Base-by-base conservation (phyloP, 1,140 invertebrate genomes). In the Heliconius hewitsoni region DNA sequence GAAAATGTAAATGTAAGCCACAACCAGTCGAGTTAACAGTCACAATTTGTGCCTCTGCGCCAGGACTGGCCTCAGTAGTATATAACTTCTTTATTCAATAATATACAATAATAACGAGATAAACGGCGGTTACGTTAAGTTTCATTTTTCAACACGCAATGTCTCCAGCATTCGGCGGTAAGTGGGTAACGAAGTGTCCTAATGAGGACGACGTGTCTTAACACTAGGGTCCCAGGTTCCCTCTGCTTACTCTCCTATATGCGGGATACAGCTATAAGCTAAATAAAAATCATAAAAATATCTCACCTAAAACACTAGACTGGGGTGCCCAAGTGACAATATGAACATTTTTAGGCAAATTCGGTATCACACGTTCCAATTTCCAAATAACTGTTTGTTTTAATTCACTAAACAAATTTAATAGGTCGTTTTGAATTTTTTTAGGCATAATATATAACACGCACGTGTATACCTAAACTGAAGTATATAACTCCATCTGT, bases 321-420 rank as follows among this genome's bases (percentile, higher is more conserved):
- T 97, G 96, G 9, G 96, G 96, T 57, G 96, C 85, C 96, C 96
- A 97, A 72, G 96, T 95, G 2, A 93, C 84, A 37, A 96, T 86
- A 81, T 96, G 95, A 4, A 97, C 95, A 88, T 97, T 97, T 34
- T 90, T 82, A 1, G 91, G 90, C 73, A 95, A 73, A 76, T 95
- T 84, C 4, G 84, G 77, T 55, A 96, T 82, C 13, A 92, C 89
- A 18, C 87, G 82, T 76, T 95, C 95, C 72, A 85, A 95, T 83
- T 96, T 96, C 95, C 95, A 96, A 75, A 96, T 85, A 2, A 95
- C 92, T 71, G 86, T 93, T 46, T 94, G 92, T 60, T 94, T 92
- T 1, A 95, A 23, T 77, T 86, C 80, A 5, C 89, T 78, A 37
- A 96, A 95, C 11, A 93, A 88, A 23, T 93, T 83, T 60, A 95